Base-by-base conservation (phyloP, 2,888 invertebrate genomes). In the Dryococelus australis region DNA sequence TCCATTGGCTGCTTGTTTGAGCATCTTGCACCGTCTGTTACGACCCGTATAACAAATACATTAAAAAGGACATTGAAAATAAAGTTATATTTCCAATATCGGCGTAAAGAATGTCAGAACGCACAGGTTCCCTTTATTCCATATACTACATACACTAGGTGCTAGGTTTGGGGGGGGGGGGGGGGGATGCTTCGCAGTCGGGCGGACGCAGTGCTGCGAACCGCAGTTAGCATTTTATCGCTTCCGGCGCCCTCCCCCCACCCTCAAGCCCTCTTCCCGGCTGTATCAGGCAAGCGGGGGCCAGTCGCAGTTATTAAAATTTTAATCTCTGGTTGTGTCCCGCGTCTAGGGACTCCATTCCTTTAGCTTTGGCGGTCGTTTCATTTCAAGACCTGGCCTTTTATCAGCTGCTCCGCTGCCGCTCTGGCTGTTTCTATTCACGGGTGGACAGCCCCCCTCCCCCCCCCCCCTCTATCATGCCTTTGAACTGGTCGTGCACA, bases 301-400 rank as follows among this genome's bases (percentile, higher is more conserved):
- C n/a, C 65, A n/a, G 65, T 65, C 65, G n/a, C 65, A 24, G 65
- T 65, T 65, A 65, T 65, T 65, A 65, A 65, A 65, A n/a, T 65
- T 65, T 65, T 65, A 65, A 65, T 65, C 65, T 65, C 65, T 24
- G n/a, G 65, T 65, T 65, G 65, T 65, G 24, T 65, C 65, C 24
- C 24, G 65, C 65, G 20, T 20, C 65, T 65, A 10, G 51, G 65
- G 65, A 65, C 20, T n/a, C 8, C 65, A n/a, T 65, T 65, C n/a
- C 65, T 65, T 65, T 16, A 65, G 65, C 65, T 65, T 65, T 65
- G 65, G 65, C 65, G 65, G 65, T 65, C 65, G 65, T 65, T 65
- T 65, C 65, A n/a, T 65, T 65, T 65, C 16, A 65, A n/a, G 65
- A n/a, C 24, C 24, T n/a, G 65, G 65, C n/a, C 24, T 65, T 65